phyloP scores from a whole-genome alignment of 2,888 invertebrate species.

The Drosophila anceps region DNA sequence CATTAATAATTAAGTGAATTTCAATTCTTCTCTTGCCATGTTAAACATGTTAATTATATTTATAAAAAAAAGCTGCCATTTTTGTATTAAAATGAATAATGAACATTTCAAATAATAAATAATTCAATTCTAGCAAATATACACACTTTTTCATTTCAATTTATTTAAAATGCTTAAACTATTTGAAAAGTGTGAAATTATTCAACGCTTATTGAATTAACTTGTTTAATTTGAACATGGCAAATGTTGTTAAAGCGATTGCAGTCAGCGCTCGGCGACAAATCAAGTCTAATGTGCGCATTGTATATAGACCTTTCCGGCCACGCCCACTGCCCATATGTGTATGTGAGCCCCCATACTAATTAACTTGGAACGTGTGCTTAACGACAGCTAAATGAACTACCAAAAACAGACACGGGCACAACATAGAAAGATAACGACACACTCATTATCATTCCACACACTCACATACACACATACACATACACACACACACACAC shows the following conservation, averaged over 20 bases:
- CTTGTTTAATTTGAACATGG: constrained; percentile 11
- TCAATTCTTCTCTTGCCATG: constrained; percentile 10
- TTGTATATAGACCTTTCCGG: not conserved
- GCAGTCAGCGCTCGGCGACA: constrained; percentile 1
- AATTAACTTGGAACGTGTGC: constrained; percentile 74
- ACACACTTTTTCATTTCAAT: constrained; percentile 27
- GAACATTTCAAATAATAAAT: constrained; percentile 19
- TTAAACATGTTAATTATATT: constrained; percentile 28
- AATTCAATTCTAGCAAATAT: constrained; percentile 33
- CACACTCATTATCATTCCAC: constrained; percentile 70
- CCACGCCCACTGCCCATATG: constrained; percentile 16
- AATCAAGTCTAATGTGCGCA: constrained; percentile 13
- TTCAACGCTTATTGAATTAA: constrained; percentile 30
- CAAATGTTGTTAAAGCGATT: not conserved
- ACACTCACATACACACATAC: constrained; percentile 31
- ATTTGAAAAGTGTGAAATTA: constrained; percentile 30
- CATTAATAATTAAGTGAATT: constrained; percentile 41
- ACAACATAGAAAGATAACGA: constrained; percentile 67
- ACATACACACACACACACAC: constrained; percentile 24
- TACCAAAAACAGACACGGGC: constrained; percentile 69
- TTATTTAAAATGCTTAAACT: constrained; percentile 48
- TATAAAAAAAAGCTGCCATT: constrained; percentile 1
- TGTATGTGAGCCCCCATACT: constrained; percentile 27
- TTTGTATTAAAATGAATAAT: constrained; percentile 28
- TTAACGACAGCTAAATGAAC: constrained; percentile 77